A percentile compares a stretch with the other conserved stretches of the same genome.
These are phyloP conservation scores for Mugil cephalus DNA, from an alignment of 2,113 vertebrate genomes.

Conservation along the genomic window DNA sequence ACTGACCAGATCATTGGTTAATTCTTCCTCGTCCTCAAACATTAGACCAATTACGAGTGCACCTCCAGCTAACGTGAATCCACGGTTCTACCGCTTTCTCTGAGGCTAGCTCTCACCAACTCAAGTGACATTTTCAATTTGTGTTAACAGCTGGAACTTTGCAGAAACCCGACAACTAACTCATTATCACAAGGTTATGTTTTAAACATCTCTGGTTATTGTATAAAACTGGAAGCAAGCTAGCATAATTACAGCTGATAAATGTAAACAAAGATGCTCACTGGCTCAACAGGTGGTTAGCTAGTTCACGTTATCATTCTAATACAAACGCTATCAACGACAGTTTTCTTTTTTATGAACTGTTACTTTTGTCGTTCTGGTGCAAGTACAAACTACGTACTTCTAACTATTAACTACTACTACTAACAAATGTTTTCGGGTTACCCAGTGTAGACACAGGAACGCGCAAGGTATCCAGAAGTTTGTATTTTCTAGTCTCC, in stretches of 20 bases:
- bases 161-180: not conserved
- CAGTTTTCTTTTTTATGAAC: not conserved
- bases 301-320: not conserved
- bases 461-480: not conserved
- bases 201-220: not conserved
- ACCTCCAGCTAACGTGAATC: not conserved
- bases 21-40: constrained; percentile 72
- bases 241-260: constrained; percentile 13
- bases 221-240: not conserved
- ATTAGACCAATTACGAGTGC: constrained; percentile 8
- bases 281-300: constrained; percentile 52
- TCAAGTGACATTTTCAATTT: constrained; percentile 4
- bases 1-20: constrained; percentile 79
- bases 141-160: not conserved
- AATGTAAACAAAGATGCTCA: constrained; percentile 68
- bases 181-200: not conserved
- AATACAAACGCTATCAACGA: not conserved
- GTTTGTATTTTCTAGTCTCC: constrained; percentile 58
- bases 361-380: rapidly evolving
- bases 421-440: constrained; percentile 1
- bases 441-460: not conserved
- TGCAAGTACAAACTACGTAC: not conserved
- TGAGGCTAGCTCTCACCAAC: not conserved
- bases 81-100: not conserved
- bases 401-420: not conserved